phyloP scores from a whole-genome alignment of 2,113 vertebrate species.

The Hirundichthys speculiger region DNA sequence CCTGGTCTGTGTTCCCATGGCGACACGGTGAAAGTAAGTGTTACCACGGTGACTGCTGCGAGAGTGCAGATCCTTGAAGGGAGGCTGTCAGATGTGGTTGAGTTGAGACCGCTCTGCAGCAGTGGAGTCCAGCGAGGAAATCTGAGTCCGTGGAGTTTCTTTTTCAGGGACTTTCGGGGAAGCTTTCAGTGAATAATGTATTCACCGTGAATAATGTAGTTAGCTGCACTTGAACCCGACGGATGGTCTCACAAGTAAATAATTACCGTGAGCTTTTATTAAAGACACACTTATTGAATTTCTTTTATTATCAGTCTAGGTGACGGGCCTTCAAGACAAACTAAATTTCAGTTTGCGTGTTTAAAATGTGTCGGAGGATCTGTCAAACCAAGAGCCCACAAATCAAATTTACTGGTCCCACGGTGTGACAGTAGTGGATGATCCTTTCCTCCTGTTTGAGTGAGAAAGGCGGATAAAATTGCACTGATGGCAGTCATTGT shows the following conservation, averaged over 20 bases:
- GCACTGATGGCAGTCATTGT: no score
- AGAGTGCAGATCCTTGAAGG: slow-evolving; percentile 41
- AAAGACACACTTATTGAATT: background rate
- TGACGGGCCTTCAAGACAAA: no score
- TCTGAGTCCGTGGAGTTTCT: background rate
- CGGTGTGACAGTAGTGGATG: no score
- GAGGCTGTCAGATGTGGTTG: slow-evolving; percentile 52
- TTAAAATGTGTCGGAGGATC: no score
- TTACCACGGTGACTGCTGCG: slow-evolving; percentile 68
- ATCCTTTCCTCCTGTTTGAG: no score
- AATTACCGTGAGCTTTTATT: slow-evolving; percentile 1
- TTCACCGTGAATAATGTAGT: background rate
- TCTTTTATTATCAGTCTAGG: no score
- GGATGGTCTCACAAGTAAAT: background rate
- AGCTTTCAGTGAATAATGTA: slow-evolving; percentile 1
- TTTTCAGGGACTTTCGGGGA: background rate
- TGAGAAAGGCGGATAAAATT: no score
- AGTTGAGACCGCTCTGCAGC: slow-evolving; percentile 24
- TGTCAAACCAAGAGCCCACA: no score
- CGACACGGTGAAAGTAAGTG: slow-evolving; percentile 69
- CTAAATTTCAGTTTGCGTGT: no score
- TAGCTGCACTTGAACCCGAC: background rate
- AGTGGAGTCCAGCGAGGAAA: slow-evolving; percentile 24
- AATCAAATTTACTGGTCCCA: no score
- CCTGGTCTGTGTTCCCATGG: slow-evolving; percentile 73